phyloP scores from a whole-genome alignment of 2,888 invertebrate genomes.

The Germaria angustata region DNA sequence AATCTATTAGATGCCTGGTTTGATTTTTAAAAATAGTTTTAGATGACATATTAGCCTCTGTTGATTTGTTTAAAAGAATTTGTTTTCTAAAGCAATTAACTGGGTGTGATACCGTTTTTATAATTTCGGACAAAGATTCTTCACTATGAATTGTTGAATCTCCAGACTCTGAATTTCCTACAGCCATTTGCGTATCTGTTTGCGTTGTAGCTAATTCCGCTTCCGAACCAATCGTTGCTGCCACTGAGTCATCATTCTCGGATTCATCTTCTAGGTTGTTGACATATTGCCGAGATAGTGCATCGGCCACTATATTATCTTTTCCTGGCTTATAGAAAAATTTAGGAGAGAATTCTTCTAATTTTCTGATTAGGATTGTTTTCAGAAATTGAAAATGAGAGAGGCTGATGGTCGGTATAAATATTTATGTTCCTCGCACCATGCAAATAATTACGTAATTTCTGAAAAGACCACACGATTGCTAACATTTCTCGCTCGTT shows the following conservation, averaged over 20 bases:
- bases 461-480: constrained; percentile 26
- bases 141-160: constrained; percentile 45
- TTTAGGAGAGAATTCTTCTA: constrained; percentile 29
- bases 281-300: constrained; percentile 28
- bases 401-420: constrained; percentile 32
- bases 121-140: constrained; percentile 42
- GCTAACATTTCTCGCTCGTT: constrained; percentile 9
- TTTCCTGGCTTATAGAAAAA: too few relatives aligned
- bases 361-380: constrained; percentile 11
- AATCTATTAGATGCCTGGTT: not conserved
- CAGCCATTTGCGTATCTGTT: not conserved
- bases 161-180: not conserved
- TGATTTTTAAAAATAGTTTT: too few relatives aligned
- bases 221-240: not conserved
- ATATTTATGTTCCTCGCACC: constrained; percentile 33
- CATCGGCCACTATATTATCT: constrained; percentile 22
- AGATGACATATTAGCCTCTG: not conserved
- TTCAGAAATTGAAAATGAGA: constrained; percentile 19
- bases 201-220: too few relatives aligned
- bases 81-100: constrained; percentile 62
- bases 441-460: constrained; percentile 23
- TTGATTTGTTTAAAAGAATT: constrained; percentile 31
- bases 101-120: constrained; percentile 36
- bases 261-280: constrained; percentile 5
- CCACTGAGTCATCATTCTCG: not conserved